Conservation (phyloP, 2,113 vertebrate genomes). For the Spea bombifrons region DNA sequence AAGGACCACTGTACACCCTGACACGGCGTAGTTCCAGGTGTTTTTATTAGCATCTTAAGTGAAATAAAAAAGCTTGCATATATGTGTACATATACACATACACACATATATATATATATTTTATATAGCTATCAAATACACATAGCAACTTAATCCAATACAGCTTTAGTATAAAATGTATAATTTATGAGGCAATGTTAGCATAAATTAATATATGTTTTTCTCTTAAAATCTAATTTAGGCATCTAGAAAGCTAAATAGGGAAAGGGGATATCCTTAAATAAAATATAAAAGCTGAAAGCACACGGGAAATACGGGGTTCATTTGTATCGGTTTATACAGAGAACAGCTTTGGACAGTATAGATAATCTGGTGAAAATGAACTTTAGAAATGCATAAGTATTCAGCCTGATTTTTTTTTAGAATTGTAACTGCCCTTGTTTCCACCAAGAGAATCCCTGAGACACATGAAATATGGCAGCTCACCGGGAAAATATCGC, state of each 20-base stretch:
- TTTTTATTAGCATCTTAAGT: conserved; percentile 61
- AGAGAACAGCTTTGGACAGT: conserved; percentile 58
- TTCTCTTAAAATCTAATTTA: conserved; percentile 81
- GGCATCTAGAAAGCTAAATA: conserved; percentile 75
- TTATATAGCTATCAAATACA: conserved; percentile 76
- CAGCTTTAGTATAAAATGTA: conserved; percentile 85
- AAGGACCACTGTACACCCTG: conserved; percentile 77
- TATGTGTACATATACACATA: conserved; percentile 42
- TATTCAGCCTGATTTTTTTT: conserved; percentile 65
- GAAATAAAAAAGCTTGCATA: conserved; percentile 71
- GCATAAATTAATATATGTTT: conserved; percentile 85
- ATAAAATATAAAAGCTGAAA: conserved; percentile 78
- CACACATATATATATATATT: conserved; percentile 51
- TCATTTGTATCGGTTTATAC: conserved; percentile 57
- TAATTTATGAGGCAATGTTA: conserved; percentile 86
- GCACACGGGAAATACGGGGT: conserved; percentile 56
- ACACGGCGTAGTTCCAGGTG: conserved; percentile 77
- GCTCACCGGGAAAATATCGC: conserved; percentile 67
- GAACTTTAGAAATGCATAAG: neutral
- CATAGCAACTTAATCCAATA: conserved; percentile 80
- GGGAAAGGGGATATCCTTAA: conserved; percentile 70
- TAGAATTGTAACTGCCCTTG: conserved; percentile 69
- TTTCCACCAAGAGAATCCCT: conserved; percentile 79
- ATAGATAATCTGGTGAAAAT: neutral
- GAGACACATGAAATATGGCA: conserved; percentile 75